Conservation (phyloP, 2,113 vertebrate genomes). For the Vidua macroura region DNA sequence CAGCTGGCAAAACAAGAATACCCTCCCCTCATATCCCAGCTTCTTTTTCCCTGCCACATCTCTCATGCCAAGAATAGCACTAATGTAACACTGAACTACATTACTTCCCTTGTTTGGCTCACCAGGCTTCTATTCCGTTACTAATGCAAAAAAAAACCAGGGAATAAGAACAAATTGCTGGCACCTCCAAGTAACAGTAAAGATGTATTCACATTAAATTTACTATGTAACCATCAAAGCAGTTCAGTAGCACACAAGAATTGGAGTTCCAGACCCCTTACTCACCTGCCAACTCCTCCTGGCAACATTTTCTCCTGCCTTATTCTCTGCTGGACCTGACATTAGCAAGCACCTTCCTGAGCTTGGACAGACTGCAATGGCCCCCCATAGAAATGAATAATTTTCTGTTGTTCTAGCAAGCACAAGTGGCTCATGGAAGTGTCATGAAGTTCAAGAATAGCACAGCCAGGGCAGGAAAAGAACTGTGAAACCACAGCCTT, state of each 20-base stretch:
- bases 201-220: background rate
- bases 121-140: background rate
- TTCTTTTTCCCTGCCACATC: background rate
- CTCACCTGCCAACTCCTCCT: background rate
- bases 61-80: background rate
- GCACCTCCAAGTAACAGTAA: background rate
- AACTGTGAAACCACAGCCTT: background rate
- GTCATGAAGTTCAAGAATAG: background rate
- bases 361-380: background rate
- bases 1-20: background rate
- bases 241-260: background rate
- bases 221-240: background rate
- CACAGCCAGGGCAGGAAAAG: background rate
- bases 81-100: background rate
- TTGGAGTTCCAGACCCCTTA: background rate
- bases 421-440: background rate
- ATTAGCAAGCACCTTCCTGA: background rate
- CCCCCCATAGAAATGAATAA: background rate
- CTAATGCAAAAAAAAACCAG: background rate
- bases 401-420: background rate
- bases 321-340: background rate
- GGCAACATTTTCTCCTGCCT: background rate
- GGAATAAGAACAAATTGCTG: background rate
- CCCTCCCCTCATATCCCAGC: background rate
- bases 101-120: background rate